Conservation (phyloP, 2,888 invertebrate species). For the Dynastes hyllus region DNA sequence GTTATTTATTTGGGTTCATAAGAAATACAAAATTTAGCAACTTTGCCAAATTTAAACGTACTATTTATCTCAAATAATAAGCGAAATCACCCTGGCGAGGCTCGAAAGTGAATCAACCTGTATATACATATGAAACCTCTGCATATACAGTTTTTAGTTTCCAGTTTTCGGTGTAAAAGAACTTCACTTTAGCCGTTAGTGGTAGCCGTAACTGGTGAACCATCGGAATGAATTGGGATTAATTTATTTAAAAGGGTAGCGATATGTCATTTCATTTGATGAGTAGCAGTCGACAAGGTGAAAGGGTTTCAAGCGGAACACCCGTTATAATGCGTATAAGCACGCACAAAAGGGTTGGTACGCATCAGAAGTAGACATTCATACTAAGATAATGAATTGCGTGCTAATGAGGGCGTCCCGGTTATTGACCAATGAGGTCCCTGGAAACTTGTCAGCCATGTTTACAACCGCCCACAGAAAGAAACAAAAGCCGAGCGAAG, state of each 20-base stretch:
- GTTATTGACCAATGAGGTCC: conserved; percentile 61
- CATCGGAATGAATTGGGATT: conserved; percentile 47
- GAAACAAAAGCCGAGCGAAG: conserved; percentile 60
- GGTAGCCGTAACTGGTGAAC: conserved; percentile 12
- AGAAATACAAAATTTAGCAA: too few species aligned
- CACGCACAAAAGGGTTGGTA: conserved; percentile 55
- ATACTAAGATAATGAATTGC: conserved; percentile 59
- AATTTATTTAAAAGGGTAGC: conserved; percentile 58
- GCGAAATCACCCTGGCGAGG: too few species aligned
- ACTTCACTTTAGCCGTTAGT: not conserved
- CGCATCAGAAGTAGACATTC: conserved; percentile 59
- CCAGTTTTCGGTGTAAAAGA: not conserved
- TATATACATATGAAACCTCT: not conserved
- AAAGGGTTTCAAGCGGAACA: conserved; percentile 55
- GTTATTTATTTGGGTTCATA: too few species aligned
- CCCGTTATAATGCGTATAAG: conserved; percentile 55
- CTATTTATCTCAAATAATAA: too few species aligned
- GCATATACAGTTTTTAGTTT: not conserved
- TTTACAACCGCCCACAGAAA: conserved; percentile 62
- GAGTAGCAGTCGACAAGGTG: conserved; percentile 52
- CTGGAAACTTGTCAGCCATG: conserved; percentile 60
- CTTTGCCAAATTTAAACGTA: too few species aligned
- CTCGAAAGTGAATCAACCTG: not conserved
- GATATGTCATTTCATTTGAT: conserved; percentile 53
- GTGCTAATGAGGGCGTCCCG: conserved; percentile 60